Evolutionary conservation across 1,140 invertebrate genomes (phyloP), one percentile per base, ranked within the genome.

Genomic region (Chironomus tepperi): DNA sequence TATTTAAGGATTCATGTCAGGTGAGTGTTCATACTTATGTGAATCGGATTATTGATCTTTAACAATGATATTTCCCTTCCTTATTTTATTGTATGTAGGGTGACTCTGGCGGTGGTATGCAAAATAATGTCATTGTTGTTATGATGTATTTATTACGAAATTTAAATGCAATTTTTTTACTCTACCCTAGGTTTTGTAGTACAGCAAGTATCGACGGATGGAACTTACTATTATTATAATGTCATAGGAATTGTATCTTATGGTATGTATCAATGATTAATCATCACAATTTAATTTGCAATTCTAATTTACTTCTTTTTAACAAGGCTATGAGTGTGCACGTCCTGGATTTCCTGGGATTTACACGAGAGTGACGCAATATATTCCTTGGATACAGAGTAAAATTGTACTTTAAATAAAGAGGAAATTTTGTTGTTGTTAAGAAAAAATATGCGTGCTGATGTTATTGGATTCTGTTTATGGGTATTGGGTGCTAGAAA

Each of bases 81-180:
- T 47, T 47, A 57, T n/a, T 15, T 57, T 57, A n/a, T 47, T 47
- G 43, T 15, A 9, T 43, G 42, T 89, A 93, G 85, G 93, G 93
- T 67, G 93, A 95, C 83, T 94, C 92, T 74, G 93, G 93, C 18
- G 93, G 93, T 73, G 84, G 9, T 78, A 81, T 79, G 80, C 81
- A 75, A 72, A 43, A 15, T 65, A 15, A 18, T 24, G 10, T 43
- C 18, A 19, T 43, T 47, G 19, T n/a, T 43, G 10, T 47, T 73
- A 24, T 73, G 10, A 43, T 18, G n/a, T 42, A 18, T 42, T 18
- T 73, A 42, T 43, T 47, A 42, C 43, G 9, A 43, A 7, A 16
- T 65, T 42, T 19, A 64, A 74, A 47, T 21, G 9, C 7, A 8
- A 16, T 34, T 64, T 16, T 19, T 64, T 65, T 47, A 7, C 12